Conservation (phyloP, 2,113 vertebrate species). For the Indicator indicator region DNA sequence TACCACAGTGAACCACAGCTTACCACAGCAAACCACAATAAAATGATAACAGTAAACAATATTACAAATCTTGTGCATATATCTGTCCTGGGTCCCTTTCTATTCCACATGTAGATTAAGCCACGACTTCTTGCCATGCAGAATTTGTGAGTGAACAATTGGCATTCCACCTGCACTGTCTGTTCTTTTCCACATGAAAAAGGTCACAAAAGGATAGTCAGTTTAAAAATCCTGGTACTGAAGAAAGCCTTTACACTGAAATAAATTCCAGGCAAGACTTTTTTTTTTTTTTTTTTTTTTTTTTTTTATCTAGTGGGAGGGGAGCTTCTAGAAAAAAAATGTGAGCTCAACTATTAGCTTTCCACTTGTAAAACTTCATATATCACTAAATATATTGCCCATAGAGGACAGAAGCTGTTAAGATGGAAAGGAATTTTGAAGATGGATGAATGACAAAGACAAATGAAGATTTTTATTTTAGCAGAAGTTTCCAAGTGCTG, state of each 20-base stretch:
- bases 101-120: background rate
- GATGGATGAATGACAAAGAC: constrained; percentile 81
- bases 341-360: constrained; percentile 70
- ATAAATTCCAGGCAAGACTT: constrained; percentile 27
- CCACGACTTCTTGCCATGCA: background rate
- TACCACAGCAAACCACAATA: background rate
- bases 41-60: background rate
- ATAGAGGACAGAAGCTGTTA: constrained; percentile 77
- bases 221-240: constrained; percentile 10
- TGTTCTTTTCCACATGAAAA: background rate
- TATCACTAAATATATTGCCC: constrained; percentile 62
- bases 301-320: background rate
- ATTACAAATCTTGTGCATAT: background rate
- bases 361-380: constrained; percentile 73
- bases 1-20: background rate
- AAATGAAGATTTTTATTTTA: constrained; percentile 85
- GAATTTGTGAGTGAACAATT: background rate
- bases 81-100: background rate
- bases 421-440: constrained; percentile 80
- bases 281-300: background rate
- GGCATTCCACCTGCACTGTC: background rate
- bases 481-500: constrained; percentile 74
- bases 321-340: constrained; percentile 37
- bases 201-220: background rate
- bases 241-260: background rate